phyloP scores from a whole-genome alignment of 1,140 invertebrate species.

The Drosophila kepulauana region DNA sequence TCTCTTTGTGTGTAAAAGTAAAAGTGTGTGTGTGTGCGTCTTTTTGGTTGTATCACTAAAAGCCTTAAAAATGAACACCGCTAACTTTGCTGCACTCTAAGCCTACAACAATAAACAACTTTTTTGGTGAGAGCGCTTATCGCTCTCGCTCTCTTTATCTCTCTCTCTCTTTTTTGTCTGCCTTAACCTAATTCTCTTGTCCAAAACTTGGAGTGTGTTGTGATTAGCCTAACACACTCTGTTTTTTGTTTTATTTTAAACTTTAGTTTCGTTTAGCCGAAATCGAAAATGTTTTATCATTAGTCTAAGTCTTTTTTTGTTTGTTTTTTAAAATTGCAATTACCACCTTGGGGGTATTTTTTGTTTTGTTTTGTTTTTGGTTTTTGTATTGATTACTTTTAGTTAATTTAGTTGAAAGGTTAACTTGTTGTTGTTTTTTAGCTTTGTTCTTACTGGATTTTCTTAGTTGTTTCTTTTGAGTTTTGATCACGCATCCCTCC shows the following conservation, averaged over 20 bases:
- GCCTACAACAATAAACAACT: constrained; percentile 69
- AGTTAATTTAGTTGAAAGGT: constrained; percentile 27
- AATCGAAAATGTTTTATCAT: constrained; percentile 60
- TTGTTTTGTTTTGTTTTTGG: background rate
- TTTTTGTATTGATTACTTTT: constrained; percentile 21
- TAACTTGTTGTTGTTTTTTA: constrained; percentile 39
- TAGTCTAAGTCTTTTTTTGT: constrained; percentile 48
- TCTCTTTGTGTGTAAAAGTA: constrained; percentile 7
- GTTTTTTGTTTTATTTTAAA: constrained; percentile 3
- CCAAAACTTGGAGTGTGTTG: background rate
- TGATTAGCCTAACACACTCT: constrained; percentile 11
- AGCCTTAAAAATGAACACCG: constrained; percentile 81
- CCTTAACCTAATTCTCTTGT: constrained; percentile 38
- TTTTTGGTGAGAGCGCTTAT: constrained; percentile 15
- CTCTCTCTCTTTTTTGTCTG: background rate
- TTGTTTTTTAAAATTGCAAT: constrained; percentile 42
- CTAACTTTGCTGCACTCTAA: constrained; percentile 68
- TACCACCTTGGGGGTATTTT: constrained; percentile 21
- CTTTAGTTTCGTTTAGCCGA: constrained; percentile 51
- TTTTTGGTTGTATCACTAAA: constrained; percentile 65
- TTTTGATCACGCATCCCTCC: constrained; percentile 88
- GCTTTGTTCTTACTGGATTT: constrained; percentile 47
- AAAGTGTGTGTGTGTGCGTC: constrained; percentile 26
- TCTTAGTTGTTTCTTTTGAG: constrained; percentile 31
- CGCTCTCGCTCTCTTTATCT: constrained; percentile 5